A percentile compares a stretch with the other conserved stretches of the same genome.
Conservation (phyloP, 1,140 invertebrate genomes). For the Pseudomyrmex dendroicus region DNA sequence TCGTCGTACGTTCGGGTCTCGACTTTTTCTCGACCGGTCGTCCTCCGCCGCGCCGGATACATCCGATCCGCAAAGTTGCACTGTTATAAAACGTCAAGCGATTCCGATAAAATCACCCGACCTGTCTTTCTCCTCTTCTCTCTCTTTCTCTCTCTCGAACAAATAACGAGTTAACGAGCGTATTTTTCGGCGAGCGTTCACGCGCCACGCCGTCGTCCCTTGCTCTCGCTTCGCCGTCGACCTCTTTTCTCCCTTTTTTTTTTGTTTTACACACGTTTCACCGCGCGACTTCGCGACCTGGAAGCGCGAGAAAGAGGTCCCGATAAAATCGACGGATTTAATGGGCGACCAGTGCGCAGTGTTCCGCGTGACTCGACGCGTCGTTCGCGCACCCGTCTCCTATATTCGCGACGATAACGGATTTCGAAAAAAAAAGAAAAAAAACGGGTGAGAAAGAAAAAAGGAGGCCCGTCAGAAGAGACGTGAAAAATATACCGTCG, state of each 20-base stretch:
- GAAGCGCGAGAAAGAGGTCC: conserved; percentile 12
- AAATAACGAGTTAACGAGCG: conserved; percentile 40
- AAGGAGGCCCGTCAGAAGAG: conserved; percentile 15
- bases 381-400: conserved; percentile 14
- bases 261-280: conserved; percentile 9
- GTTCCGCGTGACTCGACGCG: background rate
- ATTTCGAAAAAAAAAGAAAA: conserved; percentile 58
- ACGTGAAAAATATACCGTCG: conserved; percentile 70
- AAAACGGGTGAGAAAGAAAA: conserved; percentile 28
- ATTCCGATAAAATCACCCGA: conserved; percentile 45
- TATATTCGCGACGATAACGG: conserved; percentile 58
- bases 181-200: background rate
- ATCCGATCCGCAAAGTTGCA: conserved; percentile 50
- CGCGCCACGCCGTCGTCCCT: background rate
- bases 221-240: conserved; percentile 1
- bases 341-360: conserved; percentile 46
- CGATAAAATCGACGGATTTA: conserved; percentile 66
- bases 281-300: background rate
- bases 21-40: conserved; percentile 15
- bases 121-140: background rate
- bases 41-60: conserved; percentile 29
- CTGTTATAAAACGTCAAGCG: conserved; percentile 47
- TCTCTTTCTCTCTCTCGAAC: background rate
- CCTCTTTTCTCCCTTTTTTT: background rate
- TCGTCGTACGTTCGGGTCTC: conserved; percentile 44